Base-by-base conservation (phyloP, 1,140 invertebrate species). In the Drosophila ohnishii region DNA sequence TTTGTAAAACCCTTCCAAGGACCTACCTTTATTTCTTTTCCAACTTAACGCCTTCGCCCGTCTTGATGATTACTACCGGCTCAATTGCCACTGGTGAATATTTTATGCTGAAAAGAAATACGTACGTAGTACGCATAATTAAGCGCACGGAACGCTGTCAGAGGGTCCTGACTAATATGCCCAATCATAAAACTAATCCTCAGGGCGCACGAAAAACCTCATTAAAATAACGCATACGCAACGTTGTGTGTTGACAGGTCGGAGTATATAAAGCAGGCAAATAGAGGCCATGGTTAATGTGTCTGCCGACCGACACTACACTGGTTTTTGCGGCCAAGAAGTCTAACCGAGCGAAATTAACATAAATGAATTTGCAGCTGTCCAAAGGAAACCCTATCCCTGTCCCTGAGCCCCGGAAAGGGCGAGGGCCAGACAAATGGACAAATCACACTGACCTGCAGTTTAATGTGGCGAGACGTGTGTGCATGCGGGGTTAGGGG, bases 301-400 rank as follows among this genome's bases (percentile, higher is more conserved):
- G 76, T 80, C 55, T 80, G 67, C 50, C 32, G 32, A 22, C 51
- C 51, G 39, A 64, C 30, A 32, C 63, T 37, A 67, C 63, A 55
- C 78, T 73, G 77, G 81, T 86, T 84, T 88, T 83, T 87, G 84
- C 51, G 84, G 84, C 69, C 62, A 70, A 79, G 66, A 82, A 78
- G 75, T 82, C 83, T 76, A 80, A 83, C 80, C 84, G 53, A 72
- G 73, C 73, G 62, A 87, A 87, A 87, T 88, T 87, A 87, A 87
- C 84, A 87, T 87, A 87, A 87, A 87, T 87, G 84, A 87, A 87
- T 87, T 87, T 88, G 84, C 84, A 88, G 84, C 80, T 83, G 84
- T 88, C 84, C 80, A 66, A 64, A 69, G 72, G 62, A 79, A 73
- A 64, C 45, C 45, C 61, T 14, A 28, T 19, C 39, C 39, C 14